A percentile compares a stretch with the other conserved stretches of the same genome.
Conservation (phyloP, 2,113 vertebrate species). For the Rhinoderma darwinii region DNA sequence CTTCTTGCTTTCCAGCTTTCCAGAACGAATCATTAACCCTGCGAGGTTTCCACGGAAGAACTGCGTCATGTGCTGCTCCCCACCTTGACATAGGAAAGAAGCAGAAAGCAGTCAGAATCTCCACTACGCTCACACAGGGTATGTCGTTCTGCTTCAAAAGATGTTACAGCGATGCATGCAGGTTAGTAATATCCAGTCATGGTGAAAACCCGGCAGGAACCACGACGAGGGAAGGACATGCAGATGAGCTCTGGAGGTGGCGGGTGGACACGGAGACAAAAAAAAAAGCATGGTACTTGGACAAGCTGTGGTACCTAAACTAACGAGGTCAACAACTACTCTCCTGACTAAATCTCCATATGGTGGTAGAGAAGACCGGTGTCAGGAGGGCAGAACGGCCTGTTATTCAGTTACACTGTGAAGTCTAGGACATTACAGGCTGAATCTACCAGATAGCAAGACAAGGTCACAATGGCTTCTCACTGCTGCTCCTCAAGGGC, state of each 20-base stretch:
- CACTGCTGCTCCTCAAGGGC: too few species aligned
- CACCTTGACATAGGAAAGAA: slow-evolving; percentile 73
- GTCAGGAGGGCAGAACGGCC: background rate
- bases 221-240: slow-evolving; percentile 15
- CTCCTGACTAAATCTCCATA: too few species aligned
- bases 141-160: background rate
- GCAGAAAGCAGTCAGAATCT: background rate
- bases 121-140: background rate
- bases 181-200: slow-evolving; percentile 36
- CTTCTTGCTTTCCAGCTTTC: slow-evolving; percentile 93
- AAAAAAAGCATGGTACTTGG: background rate
- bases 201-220: slow-evolving; percentile 17
- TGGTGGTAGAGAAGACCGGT: background rate
- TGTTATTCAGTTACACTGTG: background rate
- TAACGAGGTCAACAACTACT: background rate
- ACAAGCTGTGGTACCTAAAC: background rate
- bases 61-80: slow-evolving; percentile 87
- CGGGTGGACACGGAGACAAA: background rate
- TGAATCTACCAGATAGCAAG: background rate
- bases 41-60: slow-evolving; percentile 94
- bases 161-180: slow-evolving; percentile 37
- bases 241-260: slow-evolving; percentile 42
- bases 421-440: background rate
- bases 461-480: too few species aligned
- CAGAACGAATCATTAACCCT: slow-evolving; percentile 89